Evolutionary conservation across 2,113 vertebrate genomes (phyloP).

Genomic region (Corydoras maculifer): DNA sequence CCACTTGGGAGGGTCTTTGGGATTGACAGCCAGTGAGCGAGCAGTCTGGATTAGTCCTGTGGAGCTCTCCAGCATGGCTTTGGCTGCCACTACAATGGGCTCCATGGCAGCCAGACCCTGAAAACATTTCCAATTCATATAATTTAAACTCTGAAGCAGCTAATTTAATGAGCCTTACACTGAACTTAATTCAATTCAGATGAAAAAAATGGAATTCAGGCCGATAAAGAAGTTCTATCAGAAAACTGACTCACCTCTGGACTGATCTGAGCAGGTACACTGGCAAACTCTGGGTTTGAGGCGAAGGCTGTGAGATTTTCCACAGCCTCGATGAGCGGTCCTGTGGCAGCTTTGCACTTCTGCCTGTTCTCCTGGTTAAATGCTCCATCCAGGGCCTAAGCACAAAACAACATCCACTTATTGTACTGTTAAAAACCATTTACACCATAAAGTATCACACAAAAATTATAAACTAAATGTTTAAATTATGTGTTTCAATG

Average conservation of each 20-base stretch:
- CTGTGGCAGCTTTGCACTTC: conserved; percentile 82
- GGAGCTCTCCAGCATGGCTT: conserved; percentile 90
- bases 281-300: conserved; percentile 93
- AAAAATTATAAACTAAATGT: too few relatives aligned
- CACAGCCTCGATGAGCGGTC: conserved; percentile 89
- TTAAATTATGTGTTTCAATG: too few relatives aligned
- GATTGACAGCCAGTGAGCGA: conserved; percentile 89
- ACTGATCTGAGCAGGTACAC: conserved; percentile 90
- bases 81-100: conserved; percentile 83
- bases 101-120: conserved; percentile 91
- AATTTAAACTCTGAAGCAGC: too few relatives aligned
- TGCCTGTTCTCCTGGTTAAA: conserved; percentile 89
- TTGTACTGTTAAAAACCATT: too few relatives aligned
- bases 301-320: conserved; percentile 94
- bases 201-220: too few relatives aligned
- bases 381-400: conserved; percentile 85
- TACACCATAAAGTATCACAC: too few relatives aligned
- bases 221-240: too few relatives aligned
- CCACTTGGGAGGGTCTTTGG: conserved; percentile 92
- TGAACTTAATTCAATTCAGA: too few relatives aligned
- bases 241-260: conserved; percentile 68
- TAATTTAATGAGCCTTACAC: too few relatives aligned
- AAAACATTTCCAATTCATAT: neutral
- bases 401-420: neutral
- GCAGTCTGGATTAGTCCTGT: conserved; percentile 91